A percentile compares a stretch with the other conserved stretches of the same genome.
Evolutionary conservation across 2,113 vertebrate genomes (phyloP).

Genomic region (Phodopus roborovskii): DNA sequence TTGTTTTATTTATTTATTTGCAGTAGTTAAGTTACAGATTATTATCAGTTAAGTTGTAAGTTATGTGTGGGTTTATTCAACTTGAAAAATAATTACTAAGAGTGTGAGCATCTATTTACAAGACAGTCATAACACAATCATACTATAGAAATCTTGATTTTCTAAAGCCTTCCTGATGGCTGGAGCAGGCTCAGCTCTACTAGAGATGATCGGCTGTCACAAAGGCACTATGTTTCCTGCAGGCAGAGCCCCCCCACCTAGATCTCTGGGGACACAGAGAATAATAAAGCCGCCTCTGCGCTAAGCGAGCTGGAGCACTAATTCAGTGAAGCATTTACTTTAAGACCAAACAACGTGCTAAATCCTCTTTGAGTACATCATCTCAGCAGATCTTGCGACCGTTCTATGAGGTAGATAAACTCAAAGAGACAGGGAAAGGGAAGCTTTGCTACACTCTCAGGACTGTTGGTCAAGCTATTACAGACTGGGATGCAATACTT

Average conservation of each 20-base stretch:
- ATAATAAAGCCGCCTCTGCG: not conserved
- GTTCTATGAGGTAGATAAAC: not conserved
- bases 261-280: not conserved
- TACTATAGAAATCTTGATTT: constrained; percentile 44
- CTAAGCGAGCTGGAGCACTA: not conserved
- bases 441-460: not conserved
- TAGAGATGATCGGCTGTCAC: not conserved
- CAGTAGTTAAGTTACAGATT: constrained; percentile 46
- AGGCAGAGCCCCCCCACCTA: not conserved
- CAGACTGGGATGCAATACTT: not conserved
- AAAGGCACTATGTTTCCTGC: not conserved
- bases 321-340: not conserved
- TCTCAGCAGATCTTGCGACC: not conserved
- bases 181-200: not conserved
- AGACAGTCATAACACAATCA: not conserved
- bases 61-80: not conserved
- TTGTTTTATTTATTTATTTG: not conserved
- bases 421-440: not conserved
- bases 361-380: not conserved
- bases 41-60: constrained; percentile 35
- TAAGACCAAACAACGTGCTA: not conserved
- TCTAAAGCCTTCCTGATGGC: not conserved
- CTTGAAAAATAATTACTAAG: constrained; percentile 5
- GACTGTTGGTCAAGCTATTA: not conserved
- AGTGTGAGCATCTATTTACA: not conserved